Evolutionary conservation across 1,140 invertebrate genomes (phyloP).

Genomic region (Saccostrea cuccullata): DNA sequence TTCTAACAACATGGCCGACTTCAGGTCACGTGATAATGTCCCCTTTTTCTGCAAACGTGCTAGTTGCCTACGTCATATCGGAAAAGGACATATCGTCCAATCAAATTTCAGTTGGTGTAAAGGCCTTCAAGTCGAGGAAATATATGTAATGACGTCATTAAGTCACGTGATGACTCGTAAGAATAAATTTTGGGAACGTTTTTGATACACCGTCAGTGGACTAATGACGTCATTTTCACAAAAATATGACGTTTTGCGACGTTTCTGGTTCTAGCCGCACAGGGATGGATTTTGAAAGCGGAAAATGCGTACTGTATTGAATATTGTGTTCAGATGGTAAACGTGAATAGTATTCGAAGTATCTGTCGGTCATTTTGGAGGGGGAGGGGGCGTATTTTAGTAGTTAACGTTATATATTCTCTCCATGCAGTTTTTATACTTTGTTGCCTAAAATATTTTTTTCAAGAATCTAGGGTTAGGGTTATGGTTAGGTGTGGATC

Average conservation of each 20-base stretch:
- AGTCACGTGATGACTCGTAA: not conserved
- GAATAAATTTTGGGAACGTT: not conserved
- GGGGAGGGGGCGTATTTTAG: too few relatives aligned
- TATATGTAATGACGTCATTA: slow-evolving; percentile 30
- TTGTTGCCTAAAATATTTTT: too few relatives aligned
- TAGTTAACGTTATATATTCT: too few relatives aligned
- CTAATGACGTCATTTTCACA: slow-evolving; percentile 21
- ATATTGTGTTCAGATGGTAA: too few relatives aligned
- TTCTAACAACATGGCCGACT: slow-evolving; percentile 29
- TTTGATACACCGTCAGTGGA: not conserved
- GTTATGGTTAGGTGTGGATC: too few relatives aligned
- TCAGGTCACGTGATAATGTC: not conserved
- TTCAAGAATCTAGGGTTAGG: too few relatives aligned
- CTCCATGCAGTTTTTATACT: too few relatives aligned
- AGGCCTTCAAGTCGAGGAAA: not conserved
- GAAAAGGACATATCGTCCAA: slow-evolving; percentile 30
- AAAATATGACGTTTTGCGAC: not conserved
- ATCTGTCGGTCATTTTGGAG: too few relatives aligned
- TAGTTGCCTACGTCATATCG: not conserved
- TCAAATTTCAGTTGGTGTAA: not conserved
- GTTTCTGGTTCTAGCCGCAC: not conserved
- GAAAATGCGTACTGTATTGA: too few relatives aligned
- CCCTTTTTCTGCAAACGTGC: slow-evolving; percentile 24
- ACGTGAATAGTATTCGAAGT: too few relatives aligned
- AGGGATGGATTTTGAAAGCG: too few relatives aligned